phyloP scores from a whole-genome alignment of 30 jellyfish, hydroid and myxozoan genomes.

The Aurelia aurita region DNA sequence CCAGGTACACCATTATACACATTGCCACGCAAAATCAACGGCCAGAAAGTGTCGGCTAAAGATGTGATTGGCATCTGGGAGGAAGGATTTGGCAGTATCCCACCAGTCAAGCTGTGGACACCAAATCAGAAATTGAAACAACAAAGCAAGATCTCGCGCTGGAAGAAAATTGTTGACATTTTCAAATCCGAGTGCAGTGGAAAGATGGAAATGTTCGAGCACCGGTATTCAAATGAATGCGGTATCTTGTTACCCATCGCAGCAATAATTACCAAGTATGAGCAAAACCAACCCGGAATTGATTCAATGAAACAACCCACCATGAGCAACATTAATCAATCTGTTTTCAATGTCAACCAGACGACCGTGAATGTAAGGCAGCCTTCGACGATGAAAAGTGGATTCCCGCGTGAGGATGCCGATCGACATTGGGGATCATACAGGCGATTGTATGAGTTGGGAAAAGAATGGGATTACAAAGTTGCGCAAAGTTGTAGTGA shows the following conservation, averaged over 20 bases:
- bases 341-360: constrained; percentile 8
- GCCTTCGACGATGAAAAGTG: too few relatives aligned
- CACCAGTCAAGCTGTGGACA: constrained; percentile 91
- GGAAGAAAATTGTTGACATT: constrained; percentile 96
- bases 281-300: constrained; percentile 43
- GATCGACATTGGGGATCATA: constrained; percentile 24
- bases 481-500: constrained; percentile 52
- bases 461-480: constrained; percentile 32
- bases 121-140: constrained; percentile 90
- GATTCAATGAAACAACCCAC: constrained; percentile 39
- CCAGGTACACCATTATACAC: constrained; percentile 30
- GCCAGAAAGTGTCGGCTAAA: constrained; percentile 92
- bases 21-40: constrained; percentile 95
- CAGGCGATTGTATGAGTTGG: constrained; percentile 22
- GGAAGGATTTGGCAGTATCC: constrained; percentile 90
- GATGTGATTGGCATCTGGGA: constrained; percentile 96
- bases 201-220: constrained; percentile 72
- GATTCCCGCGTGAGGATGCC: not conserved
- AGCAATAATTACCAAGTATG: constrained; percentile 82
- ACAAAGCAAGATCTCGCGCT: constrained; percentile 95
- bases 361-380: too few relatives aligned
- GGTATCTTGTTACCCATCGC: constrained; percentile 95
- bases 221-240: constrained; percentile 62
- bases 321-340: constrained; percentile 32
- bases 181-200: constrained; percentile 82